Percentiles rank a stretch among this genome's conserved stretches.
phyloP scores from a whole-genome alignment of 2,888 invertebrate genomes.

The Nephrotoma flavescens region DNA sequence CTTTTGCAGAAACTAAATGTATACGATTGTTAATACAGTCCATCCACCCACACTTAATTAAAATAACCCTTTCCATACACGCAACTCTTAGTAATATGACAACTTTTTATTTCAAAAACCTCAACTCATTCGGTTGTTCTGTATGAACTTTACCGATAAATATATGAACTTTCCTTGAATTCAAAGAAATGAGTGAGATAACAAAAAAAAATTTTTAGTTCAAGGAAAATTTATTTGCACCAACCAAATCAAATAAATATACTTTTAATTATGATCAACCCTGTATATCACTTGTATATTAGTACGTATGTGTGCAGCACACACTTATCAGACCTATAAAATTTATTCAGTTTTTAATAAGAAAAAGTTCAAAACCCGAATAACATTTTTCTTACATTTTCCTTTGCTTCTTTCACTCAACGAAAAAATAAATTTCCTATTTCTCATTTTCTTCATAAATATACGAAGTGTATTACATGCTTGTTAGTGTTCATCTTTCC shows the following conservation, averaged over 20 bases:
- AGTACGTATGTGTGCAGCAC: background rate
- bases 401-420: background rate
- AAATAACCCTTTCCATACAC: background rate
- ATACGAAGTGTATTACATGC: background rate
- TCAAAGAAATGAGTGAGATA: background rate
- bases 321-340: background rate
- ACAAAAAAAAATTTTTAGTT: background rate
- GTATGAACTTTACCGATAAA: background rate
- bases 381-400: background rate
- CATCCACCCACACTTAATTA: background rate
- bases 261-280: background rate
- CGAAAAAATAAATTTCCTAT: background rate
- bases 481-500: background rate
- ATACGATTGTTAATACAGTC: background rate
- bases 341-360: background rate
- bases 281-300: background rate
- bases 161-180: background rate
- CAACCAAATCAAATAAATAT: background rate
- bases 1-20: background rate
- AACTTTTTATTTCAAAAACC: background rate
- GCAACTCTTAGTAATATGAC: background rate
- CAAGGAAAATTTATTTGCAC: background rate
- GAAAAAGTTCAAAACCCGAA: background rate
- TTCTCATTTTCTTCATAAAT: background rate
- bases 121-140: background rate